Evolutionary conservation across 2,113 vertebrate species (phyloP), one percentile per base, ranked within the genome.

Genomic region (Saccopteryx leptura): DNA sequence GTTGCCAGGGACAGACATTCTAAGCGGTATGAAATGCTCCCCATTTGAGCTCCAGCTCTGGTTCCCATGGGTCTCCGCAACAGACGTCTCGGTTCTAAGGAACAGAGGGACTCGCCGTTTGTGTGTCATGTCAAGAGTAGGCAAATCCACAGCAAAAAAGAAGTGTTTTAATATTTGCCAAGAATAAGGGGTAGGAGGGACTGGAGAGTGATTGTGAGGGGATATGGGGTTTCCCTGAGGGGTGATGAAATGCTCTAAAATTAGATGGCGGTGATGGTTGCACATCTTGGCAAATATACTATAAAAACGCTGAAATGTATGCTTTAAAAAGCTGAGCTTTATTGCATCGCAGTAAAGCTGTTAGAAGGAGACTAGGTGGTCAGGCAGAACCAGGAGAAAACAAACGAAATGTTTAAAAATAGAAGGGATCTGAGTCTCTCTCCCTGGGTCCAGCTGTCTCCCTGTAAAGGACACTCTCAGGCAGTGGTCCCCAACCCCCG

Each of bases 31-130:
- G 48, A 95, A 84, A 54, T 94, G 33, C 54, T 60, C 75, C 65
- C 56, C 74, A 46, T 68, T 48, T 68, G 79, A 94, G 83, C 82
- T 79, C 92, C 95, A 75, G 76, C 56, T 95, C 68, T 66, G 81
- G 23, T 66, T 93, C 78, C 82, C 58, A 3, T 0, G 4, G n/a
- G 74, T 26, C 58, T 93, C 46, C 58, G 15, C 48, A 84, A 28
- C 39, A 66, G 58, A 61, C 63, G 17, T 21, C 7, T 10, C 74
- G 71, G 39, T 86, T 80, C 81, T 80, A 21, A 84, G 8, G 78
- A 72, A 26, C 9, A 50, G 54, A 92, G 33, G 33, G 58, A 39
- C 50, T 79, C 50, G 14, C n/a, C 65, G 14, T 68, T 87, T 79
- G 31, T 18, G 28, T 28, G 52, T 79, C 86, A 66, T 69, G 31